Conservation (phyloP, 35 echinoderm and acorn worm genomes). For the Strongylocentrotus purpuratus region DNA sequence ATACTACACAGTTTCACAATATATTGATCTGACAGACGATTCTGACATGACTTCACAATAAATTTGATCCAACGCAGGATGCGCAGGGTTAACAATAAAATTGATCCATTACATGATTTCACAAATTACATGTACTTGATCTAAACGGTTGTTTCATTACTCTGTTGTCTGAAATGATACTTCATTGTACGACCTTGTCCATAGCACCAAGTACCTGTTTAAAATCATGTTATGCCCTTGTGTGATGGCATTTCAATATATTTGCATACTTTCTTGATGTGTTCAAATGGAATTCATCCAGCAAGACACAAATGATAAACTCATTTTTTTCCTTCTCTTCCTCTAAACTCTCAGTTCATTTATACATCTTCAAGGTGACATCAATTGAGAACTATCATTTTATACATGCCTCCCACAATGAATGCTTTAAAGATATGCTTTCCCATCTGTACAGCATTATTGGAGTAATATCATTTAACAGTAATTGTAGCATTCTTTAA, state of each 20-base stretch:
- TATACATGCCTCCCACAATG: background rate
- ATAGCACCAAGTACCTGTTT: background rate
- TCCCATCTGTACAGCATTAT: background rate
- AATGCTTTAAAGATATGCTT: background rate
- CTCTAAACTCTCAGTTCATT: background rate
- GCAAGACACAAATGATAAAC: background rate
- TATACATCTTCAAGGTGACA: constrained; percentile 12
- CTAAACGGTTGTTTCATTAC: too few relatives aligned
- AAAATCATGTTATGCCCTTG: background rate
- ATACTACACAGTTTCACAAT: background rate
- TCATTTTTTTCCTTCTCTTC: background rate
- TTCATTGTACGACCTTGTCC: background rate
- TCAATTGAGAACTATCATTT: background rate
- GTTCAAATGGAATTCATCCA: background rate
- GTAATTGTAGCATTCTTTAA: background rate
- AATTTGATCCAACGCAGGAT: background rate
- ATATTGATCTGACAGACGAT: background rate
- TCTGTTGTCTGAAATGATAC: background rate
- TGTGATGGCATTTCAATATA: background rate
- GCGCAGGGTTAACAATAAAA: too few relatives aligned
- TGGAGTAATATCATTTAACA: background rate
- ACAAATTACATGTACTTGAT: background rate
- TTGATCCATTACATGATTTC: too few relatives aligned
- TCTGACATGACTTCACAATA: background rate
- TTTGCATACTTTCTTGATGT: background rate